Percentiles rank a stretch among this genome's conserved stretches.
Conservation (phyloP, 2,113 vertebrate genomes). For the Ameiurus melas region DNA sequence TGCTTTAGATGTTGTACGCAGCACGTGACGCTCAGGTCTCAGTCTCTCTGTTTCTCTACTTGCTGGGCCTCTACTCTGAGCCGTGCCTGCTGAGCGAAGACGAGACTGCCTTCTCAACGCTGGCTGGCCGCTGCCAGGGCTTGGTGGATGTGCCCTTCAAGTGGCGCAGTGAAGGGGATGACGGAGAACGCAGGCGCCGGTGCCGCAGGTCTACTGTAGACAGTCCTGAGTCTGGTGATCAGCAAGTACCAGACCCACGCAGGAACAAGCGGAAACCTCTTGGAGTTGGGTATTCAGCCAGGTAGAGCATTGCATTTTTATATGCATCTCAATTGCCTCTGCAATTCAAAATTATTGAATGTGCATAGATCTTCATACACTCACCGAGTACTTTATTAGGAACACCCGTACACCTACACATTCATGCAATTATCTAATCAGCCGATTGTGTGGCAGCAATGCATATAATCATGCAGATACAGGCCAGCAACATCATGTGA, state of each 20-base stretch:
- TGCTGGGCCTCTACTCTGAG: slow-evolving; percentile 74
- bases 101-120: slow-evolving; percentile 69
- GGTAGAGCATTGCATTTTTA: slow-evolving; percentile 68
- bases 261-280: slow-evolving; percentile 86
- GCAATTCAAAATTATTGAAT: background rate
- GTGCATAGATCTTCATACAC: background rate
- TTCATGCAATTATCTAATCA: background rate
- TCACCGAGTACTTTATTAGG: background rate
- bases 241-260: slow-evolving; percentile 84
- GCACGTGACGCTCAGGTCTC: slow-evolving; percentile 93
- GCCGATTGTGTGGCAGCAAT: background rate
- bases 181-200: slow-evolving; percentile 70
- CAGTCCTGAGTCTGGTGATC: slow-evolving; percentile 71
- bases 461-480: background rate
- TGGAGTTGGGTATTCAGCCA: slow-evolving; percentile 88
- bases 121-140: slow-evolving; percentile 78
- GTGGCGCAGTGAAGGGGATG: slow-evolving; percentile 65
- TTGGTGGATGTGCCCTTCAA: slow-evolving; percentile 88
- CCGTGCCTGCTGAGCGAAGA: slow-evolving; percentile 53
- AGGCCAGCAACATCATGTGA: background rate
- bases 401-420: background rate
- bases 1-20: slow-evolving; percentile 83
- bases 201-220: slow-evolving; percentile 64
- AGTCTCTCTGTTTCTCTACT: slow-evolving; percentile 85
- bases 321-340: background rate